Evolutionary conservation across 2,888 invertebrate genomes (phyloP).

Genomic region (Ophioninae sp.): DNA sequence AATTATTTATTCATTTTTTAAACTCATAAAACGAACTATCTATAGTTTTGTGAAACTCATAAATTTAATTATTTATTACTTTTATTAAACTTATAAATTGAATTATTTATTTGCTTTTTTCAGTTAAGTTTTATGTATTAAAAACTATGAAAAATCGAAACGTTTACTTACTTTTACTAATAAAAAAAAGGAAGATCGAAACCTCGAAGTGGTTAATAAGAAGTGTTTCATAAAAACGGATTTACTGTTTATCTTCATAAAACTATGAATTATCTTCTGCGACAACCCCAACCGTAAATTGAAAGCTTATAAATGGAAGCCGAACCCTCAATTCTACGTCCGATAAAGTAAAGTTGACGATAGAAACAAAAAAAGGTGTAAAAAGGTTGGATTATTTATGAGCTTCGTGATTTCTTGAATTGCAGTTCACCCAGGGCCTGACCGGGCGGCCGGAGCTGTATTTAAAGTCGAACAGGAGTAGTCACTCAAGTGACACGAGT

Average conservation of each 20-base stretch:
- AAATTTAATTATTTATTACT: too few relatives aligned
- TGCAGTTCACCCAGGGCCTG: slow-evolving; percentile 80
- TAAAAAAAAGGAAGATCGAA: not conserved
- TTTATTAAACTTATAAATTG: too few relatives aligned
- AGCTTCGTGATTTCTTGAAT: not conserved
- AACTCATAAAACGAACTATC: too few relatives aligned
- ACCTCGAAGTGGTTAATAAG: not conserved
- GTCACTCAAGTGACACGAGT: slow-evolving; percentile 96
- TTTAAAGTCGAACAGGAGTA: slow-evolving; percentile 91
- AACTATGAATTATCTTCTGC: too few relatives aligned
- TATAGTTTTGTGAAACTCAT: too few relatives aligned
- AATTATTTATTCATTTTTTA: too few relatives aligned
- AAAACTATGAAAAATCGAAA: not conserved
- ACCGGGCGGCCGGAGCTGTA: slow-evolving; percentile 87
- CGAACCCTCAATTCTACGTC: not conserved
- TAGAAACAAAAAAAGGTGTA: not conserved
- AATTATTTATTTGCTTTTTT: too few relatives aligned
- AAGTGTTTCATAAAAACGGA: not conserved
- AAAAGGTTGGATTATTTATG: not conserved
- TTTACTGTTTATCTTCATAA: too few relatives aligned
- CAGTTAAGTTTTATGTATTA: not conserved
- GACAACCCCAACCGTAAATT: too few relatives aligned
- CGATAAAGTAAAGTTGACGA: not conserved
- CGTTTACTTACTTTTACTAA: not conserved
- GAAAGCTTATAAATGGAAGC: not conserved